These are phyloP conservation scores for Rhabdophis nuchalis DNA, from an alignment of 2,797 vertebrate species.

Conservation along the genomic window DNA sequence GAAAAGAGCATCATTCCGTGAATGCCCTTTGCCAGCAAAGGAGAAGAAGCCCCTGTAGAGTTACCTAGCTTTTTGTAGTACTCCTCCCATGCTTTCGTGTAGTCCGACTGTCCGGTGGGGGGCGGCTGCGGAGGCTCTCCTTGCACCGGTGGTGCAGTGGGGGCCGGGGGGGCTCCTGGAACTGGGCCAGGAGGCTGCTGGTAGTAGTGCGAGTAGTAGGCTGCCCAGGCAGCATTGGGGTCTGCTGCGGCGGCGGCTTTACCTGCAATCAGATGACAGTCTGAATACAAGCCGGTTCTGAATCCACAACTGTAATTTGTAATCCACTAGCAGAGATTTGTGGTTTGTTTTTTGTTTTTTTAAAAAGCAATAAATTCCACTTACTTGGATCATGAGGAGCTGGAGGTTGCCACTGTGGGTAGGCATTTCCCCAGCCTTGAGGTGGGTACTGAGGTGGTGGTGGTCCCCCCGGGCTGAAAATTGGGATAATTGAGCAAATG, in stretches of 20 bases:
- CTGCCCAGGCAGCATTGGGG: constrained; percentile 91
- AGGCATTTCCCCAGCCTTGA: constrained; percentile 88
- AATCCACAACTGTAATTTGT: background rate
- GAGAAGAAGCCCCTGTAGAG: background rate
- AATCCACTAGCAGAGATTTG: background rate
- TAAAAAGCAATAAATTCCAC: constrained; percentile 34
- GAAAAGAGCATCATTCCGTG: background rate
- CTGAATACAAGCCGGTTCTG: background rate
- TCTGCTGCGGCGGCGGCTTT: constrained; percentile 81
- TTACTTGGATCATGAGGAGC: constrained; percentile 89
- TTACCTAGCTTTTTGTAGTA: constrained; percentile 91
- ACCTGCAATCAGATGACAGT: constrained; percentile 57
- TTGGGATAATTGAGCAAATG: too few relatives aligned
- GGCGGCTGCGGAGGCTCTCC: constrained; percentile 74
- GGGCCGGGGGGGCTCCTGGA: constrained; percentile 76
- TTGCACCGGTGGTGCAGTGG: constrained; percentile 76
- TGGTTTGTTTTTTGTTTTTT: background rate
- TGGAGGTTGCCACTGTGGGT: constrained; percentile 92
- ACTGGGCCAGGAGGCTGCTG: constrained; percentile 84
- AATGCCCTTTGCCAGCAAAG: background rate
- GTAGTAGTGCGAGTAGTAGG: constrained; percentile 93
- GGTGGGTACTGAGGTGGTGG: constrained; percentile 86
- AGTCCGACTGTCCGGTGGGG: constrained; percentile 83
- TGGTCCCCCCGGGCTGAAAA: constrained; percentile 79
- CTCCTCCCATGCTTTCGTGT: constrained; percentile 93